phyloP scores from a whole-genome alignment of 2,113 vertebrate species.

The Aspiorhynchus laticeps region DNA sequence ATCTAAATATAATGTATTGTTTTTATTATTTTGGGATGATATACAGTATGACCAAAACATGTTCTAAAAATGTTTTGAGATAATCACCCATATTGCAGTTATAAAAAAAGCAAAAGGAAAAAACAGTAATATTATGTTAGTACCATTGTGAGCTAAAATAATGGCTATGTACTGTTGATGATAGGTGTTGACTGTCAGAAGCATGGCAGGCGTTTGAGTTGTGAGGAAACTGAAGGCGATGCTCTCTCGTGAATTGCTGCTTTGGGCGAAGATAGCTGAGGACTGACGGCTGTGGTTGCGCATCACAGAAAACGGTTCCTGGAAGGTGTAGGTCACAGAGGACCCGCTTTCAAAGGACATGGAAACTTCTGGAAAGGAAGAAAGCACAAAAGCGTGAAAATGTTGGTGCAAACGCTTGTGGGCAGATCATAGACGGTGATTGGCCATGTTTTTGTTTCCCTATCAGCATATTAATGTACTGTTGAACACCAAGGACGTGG shows the following conservation, averaged over 20 bases:
- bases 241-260: slow-evolving; percentile 76
- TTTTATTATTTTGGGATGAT: neutral
- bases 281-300: slow-evolving; percentile 78
- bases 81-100: neutral
- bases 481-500: slow-evolving; percentile 15
- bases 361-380: slow-evolving; percentile 80
- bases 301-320: slow-evolving; percentile 84
- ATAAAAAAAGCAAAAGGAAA: neutral
- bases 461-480: slow-evolving; percentile 38
- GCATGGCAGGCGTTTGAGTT: slow-evolving; percentile 76
- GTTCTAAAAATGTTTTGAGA: neutral
- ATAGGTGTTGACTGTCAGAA: slow-evolving; percentile 80
- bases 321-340: slow-evolving; percentile 81
- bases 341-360: slow-evolving; percentile 82
- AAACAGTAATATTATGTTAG: neutral
- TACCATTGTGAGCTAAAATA: slow-evolving; percentile 84
- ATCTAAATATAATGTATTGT: no score
- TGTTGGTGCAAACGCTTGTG: neutral
- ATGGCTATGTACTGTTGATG: slow-evolving; percentile 82
- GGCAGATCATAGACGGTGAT: neutral
- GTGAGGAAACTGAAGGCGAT: slow-evolving; percentile 82
- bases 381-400: neutral
- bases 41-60: neutral
- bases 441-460: slow-evolving; percentile 29
- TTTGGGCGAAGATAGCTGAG: slow-evolving; percentile 80